Base-by-base conservation (phyloP, 2,888 invertebrate genomes). In the Tridacna gigas region DNA sequence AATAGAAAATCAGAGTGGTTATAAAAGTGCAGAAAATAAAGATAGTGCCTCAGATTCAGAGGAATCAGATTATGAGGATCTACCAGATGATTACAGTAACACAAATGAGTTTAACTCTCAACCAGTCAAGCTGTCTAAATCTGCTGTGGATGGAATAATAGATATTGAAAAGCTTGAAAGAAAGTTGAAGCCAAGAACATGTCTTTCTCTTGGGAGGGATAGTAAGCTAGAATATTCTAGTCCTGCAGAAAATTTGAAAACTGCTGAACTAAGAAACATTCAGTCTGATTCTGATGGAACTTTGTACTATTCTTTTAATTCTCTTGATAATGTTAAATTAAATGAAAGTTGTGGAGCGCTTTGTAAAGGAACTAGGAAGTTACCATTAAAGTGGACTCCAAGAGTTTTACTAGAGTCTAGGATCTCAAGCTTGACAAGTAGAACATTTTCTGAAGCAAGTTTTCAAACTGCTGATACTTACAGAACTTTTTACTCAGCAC, bases 381-480 rank as follows among this genome's bases (percentile, higher is more conserved):
- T 81, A 76, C 79, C 82, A 9, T 73, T 85, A 25, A 82, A 77
- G 5, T 85, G 85, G 85, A 85, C 85, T 9, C 85, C 85, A 5
- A 67, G 85, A 45, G 74, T 85, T 45, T 63, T 85, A 65, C 74
- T 82, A 7, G 85, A 85, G 61, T 67, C 79, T 26, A 77, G 80
- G 25, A 80, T 85, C 45, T 79, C 80, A 0, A 77, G 74, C 28
- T 74, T 73, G 37, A 79, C 69, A 13, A 82, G 85, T 65, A 78
- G 81, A 20, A 78, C 79, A 9, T 85, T 79, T 26, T 85, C 85
- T 12, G 77, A 79, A 45, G 77, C 85, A 26, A 85, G 85, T 48
- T 85, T 85, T 75, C 82, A 85, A 61, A 85, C 85, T 37, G 85
- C 85, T 28, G 85, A 85, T 66, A 85, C 82, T 12, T 79, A 79